Evolutionary conservation across 2,888 invertebrate species (phyloP).

Genomic region (Unio delphinus): DNA sequence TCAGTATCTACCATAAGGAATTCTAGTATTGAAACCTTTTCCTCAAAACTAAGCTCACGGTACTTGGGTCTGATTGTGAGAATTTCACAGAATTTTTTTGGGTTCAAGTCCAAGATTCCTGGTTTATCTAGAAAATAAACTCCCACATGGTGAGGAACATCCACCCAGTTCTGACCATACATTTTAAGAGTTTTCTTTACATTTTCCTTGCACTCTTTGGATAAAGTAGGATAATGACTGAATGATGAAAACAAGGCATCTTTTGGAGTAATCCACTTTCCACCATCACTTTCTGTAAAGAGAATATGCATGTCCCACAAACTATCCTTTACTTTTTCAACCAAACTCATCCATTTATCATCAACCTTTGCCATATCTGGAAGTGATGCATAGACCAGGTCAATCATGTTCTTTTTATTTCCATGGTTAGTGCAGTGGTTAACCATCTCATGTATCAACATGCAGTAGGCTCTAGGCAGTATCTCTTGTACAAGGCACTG

Average conservation of each 20-base stretch:
- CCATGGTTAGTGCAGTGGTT: constrained; percentile 1
- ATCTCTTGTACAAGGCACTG: constrained; percentile 51
- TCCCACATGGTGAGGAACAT: constrained; percentile 5
- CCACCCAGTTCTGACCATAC: constrained; percentile 8
- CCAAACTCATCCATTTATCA: constrained; percentile 32
- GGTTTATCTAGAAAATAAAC: constrained; percentile 5
- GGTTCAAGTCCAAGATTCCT: constrained; percentile 6
- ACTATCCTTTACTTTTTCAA: constrained; percentile 11
- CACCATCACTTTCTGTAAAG: constrained; percentile 3
- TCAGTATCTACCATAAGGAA: constrained; percentile 9
- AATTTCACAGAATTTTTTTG: constrained; percentile 3
- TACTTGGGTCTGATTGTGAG: constrained; percentile 1
- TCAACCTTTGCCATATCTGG: constrained; percentile 12
- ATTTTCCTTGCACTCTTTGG: neutral
- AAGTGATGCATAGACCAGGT: constrained; percentile 17
- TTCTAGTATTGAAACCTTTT: constrained; percentile 9
- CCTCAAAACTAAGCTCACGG: neutral
- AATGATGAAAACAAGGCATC: constrained; percentile 15
- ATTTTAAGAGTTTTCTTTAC: constrained; percentile 6
- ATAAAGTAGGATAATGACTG: neutral
- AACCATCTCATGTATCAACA: constrained; percentile 19
- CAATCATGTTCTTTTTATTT: constrained; percentile 1
- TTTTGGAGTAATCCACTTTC: constrained; percentile 10
- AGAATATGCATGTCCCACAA: constrained; percentile 4
- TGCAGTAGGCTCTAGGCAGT: constrained; percentile 43